phyloP scores from a whole-genome alignment of 1,140 invertebrate species.

The Apolygus lucorum region DNA sequence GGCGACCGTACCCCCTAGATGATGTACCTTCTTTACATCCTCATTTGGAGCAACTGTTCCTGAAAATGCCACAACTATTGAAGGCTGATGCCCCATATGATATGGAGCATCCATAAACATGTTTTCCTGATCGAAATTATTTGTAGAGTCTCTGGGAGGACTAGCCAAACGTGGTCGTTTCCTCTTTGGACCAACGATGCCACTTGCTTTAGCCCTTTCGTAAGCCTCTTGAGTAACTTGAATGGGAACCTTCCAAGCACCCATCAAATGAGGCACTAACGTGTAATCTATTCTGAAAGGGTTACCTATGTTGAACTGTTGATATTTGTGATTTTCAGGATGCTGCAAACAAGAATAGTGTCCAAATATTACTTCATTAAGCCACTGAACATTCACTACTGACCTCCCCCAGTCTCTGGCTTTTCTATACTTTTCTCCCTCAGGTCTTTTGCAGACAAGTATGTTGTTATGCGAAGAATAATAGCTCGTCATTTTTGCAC shows the following conservation, averaged over 20 bases:
- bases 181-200: conserved; percentile 41
- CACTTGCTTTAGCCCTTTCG: conserved; percentile 58
- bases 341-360: conserved; percentile 71
- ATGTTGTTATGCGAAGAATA: conserved; percentile 48
- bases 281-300: conserved; percentile 82
- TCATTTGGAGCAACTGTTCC: conserved; percentile 40
- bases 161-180: conserved; percentile 45
- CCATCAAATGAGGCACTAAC: conserved; percentile 80
- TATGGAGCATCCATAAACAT: conserved; percentile 17
- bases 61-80: conserved; percentile 44
- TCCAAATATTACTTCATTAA: conserved; percentile 86
- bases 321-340: conserved; percentile 75
- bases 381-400: conserved; percentile 86
- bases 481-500: conserved; percentile 66
- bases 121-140: conserved; percentile 32
- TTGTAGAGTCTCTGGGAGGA: conserved; percentile 25
- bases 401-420: conserved; percentile 80
- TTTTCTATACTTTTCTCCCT: conserved; percentile 78
- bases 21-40: conserved; percentile 46
- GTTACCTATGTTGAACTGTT: conserved; percentile 68
- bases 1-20: conserved; percentile 71
- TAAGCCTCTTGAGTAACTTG: conserved; percentile 79
- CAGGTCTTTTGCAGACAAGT: conserved; percentile 55
- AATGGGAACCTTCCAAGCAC: conserved; percentile 88
- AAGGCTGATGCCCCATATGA: conserved; percentile 28